Evolutionary conservation across 2,113 vertebrate species (phyloP), one percentile per base, ranked within the genome.

Genomic region (Perca schrenkii): DNA sequence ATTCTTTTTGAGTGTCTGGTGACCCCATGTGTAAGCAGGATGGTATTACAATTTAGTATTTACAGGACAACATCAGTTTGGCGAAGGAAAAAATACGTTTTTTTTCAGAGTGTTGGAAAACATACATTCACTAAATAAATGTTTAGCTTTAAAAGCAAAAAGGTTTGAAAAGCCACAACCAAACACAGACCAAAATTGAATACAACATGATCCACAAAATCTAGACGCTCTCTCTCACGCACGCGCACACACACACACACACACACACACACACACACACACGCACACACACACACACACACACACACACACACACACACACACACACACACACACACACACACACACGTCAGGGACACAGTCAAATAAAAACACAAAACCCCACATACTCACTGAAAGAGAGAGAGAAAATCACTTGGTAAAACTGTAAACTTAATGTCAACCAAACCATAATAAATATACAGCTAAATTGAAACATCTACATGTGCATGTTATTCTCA

Each of bases 11-110:
- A 66, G 88, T 54, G 75, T 92, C 79, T 91, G 79, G 86, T 86
- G 89, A 93, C 90, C 87, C 86, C 87, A 25, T 83, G 90, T 91
- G 92, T 85, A 86, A 86, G 91, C 88, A 82, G 79, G 87, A 89
- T 93, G 90, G 81, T 86, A 93, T 92, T 93, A 90, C 93, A 93
- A 81, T 54, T 91, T 82, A 90, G 79, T 93, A 94, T 93, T 89
- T 94, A 93, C 93, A 94, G 66, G 60, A 88, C 72, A 78, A 73
- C 56, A 82, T 89, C 66, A 71, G 80, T 78, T 88, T 11, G 21
- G 49, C 74, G 77, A 75, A 75, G 77, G 49, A 52, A 53, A 81
- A 79, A 62, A 21, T 31, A 76, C 61, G 68, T 82, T 79, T n/a
- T n/a, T n/a, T n/a, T n/a, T 72, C 49, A 78, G 65, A 71, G 77